Conservation (phyloP, 2,797 vertebrate genomes). For the Chaetophractus vellerosus region DNA sequence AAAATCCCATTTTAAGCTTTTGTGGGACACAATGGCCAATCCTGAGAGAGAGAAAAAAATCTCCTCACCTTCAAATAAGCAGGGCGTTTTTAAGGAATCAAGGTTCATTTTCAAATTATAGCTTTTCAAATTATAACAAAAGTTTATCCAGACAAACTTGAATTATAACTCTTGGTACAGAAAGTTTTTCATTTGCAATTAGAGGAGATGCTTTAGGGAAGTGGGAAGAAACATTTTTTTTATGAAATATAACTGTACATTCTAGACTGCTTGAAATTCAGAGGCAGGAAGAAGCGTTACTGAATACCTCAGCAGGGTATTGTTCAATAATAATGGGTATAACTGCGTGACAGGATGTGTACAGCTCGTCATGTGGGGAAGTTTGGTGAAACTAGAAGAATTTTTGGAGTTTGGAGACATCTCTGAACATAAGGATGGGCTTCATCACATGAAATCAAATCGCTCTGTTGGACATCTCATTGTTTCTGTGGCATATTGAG, state of each 20-base stretch:
- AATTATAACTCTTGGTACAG: conserved; percentile 30
- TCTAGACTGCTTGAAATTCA: conserved; percentile 14
- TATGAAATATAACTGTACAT: conserved; percentile 15
- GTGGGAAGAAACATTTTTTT: conserved; percentile 38
- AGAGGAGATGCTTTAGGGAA: conserved; percentile 6
- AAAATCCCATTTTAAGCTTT: conserved; percentile 45
- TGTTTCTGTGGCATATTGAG: conserved; percentile 60
- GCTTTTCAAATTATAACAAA: conserved; percentile 25
- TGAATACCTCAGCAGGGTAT: neutral
- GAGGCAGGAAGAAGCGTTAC: neutral
- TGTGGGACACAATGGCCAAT: conserved; percentile 57
- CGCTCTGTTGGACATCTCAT: conserved; percentile 41
- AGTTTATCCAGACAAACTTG: conserved; percentile 20
- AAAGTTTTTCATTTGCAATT: conserved; percentile 18
- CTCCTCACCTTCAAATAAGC: conserved; percentile 34
- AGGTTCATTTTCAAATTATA: conserved; percentile 52
- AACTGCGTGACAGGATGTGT: neutral
- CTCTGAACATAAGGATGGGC: neutral
- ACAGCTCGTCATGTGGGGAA: conserved; percentile 28
- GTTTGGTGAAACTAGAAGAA: conserved; percentile 19
- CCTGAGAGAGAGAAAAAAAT: neutral
- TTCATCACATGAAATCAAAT: conserved; percentile 33
- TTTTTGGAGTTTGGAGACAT: conserved; percentile 22
- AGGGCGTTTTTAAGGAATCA: conserved; percentile 14
- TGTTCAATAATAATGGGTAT: neutral